A percentile compares a stretch with the other conserved stretches of the same genome.
Conservation (phyloP, 2,113 vertebrate genomes). For the Chascanopsetta lugubris region DNA sequence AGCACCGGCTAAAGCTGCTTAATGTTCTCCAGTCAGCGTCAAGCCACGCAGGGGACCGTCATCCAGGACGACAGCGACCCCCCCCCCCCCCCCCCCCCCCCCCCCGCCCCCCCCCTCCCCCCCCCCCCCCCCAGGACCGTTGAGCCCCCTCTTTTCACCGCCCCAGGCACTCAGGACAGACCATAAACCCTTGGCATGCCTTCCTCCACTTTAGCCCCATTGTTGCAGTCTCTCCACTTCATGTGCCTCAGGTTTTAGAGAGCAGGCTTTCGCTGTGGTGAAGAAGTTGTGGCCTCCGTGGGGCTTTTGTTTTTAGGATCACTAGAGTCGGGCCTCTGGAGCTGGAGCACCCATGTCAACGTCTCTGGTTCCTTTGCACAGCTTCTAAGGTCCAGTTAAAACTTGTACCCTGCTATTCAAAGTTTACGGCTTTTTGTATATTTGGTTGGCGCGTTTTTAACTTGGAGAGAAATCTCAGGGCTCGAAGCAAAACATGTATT, state of each 20-base stretch:
- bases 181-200: conserved; percentile 75
- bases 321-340: conserved; percentile 33
- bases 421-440: conserved; percentile 41
- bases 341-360: conserved; percentile 28
- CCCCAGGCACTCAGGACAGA: conserved; percentile 59
- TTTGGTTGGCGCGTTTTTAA: conserved; percentile 5
- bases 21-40: conserved; percentile 49
- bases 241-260: conserved; percentile 60
- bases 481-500: conserved; percentile 7
- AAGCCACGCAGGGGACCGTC: conserved; percentile 38
- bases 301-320: conserved; percentile 63
- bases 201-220: conserved; percentile 62
- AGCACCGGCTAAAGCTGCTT: conserved; percentile 50
- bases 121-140: conserved; percentile 31
- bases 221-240: conserved; percentile 60
- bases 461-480: conserved; percentile 14
- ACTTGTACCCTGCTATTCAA: conserved; percentile 15
- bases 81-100: too few species aligned
- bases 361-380: conserved; percentile 12
- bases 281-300: conserved; percentile 47
- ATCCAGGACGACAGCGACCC: too few species aligned
- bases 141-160: conserved; percentile 57
- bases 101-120: too few species aligned
- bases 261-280: conserved; percentile 17
- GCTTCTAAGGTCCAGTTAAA: conserved; percentile 36